These are phyloP conservation scores for Chionodraco myersi DNA, from an alignment of 2,113 vertebrate genomes.

Conservation along the genomic window DNA sequence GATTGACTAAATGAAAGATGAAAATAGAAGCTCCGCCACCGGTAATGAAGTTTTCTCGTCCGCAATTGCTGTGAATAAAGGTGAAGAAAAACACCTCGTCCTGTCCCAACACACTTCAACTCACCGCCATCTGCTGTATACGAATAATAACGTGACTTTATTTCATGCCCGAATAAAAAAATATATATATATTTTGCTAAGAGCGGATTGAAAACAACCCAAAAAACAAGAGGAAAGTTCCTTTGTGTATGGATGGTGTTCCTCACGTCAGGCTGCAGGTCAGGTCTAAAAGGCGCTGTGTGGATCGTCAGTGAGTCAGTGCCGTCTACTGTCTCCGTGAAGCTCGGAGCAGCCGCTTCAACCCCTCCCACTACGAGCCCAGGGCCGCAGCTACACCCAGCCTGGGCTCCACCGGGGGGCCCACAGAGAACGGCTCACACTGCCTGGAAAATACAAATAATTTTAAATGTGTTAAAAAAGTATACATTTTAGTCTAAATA, in stretches of 20 bases:
- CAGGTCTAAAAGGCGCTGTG: conserved; percentile 42
- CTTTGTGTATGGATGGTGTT: conserved; percentile 13
- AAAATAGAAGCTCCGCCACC: conserved; percentile 29
- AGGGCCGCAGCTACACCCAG: too few relatives aligned
- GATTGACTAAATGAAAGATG: conserved; percentile 18
- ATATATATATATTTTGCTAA: neutral
- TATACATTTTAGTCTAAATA: too few relatives aligned
- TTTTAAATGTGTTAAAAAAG: too few relatives aligned
- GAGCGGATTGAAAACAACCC: neutral
- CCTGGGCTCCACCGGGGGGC: too few relatives aligned
- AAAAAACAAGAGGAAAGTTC: conserved; percentile 47
- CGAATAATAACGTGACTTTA: conserved; percentile 34
- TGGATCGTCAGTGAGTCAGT: conserved; percentile 47
- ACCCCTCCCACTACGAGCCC: conserved; percentile 61
- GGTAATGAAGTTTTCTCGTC: conserved; percentile 51
- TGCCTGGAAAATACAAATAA: too few relatives aligned
- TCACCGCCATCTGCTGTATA: conserved; percentile 57
- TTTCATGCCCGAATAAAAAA: neutral
- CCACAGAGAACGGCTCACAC: too few relatives aligned
- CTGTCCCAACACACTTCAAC: conserved; percentile 43
- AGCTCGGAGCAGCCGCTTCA: conserved; percentile 64
- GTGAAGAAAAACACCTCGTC: conserved; percentile 18
- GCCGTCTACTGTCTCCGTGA: conserved; percentile 63
- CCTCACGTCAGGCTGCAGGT: conserved; percentile 51
- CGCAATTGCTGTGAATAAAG: neutral